Evolutionary conservation across 92 coral and sea anemone species (phyloP), one percentile per base, ranked within the genome.

Genomic region (Heliopora coerulea): DNA sequence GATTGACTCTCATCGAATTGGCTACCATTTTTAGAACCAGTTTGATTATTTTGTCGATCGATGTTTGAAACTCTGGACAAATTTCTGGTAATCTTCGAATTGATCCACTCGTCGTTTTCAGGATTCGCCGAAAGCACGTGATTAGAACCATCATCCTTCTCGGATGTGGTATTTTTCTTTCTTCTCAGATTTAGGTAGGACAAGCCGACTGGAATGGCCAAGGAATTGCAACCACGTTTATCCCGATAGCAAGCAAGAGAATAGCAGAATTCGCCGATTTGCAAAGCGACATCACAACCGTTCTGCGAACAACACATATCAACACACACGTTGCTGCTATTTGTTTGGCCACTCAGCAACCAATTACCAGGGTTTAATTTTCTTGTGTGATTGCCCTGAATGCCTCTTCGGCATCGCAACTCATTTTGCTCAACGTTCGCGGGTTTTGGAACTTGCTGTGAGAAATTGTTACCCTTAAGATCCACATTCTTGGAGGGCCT

Each of bases 231-330:
- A 1, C 86, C 82, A 6, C 82, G 78, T 12, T 39, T 40, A 34
- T 82, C 81, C 39, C 50, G 79, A 76, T 83, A 86, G 25, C 98
- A 93, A 18, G 83, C 81, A 29, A 93, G 88, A 14, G 95, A 91
- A 27, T 82, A 87, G 59, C 98, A 93, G 32, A 84, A 83, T 62
- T 82, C 80, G 60, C 89, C 91, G 63, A 85, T 86, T 87, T 85
- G 80, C 60, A 89, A 89, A 20, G 91, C 95, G 62, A 79, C 86
- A 60, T 89, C 91, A 35, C 98, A 93, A 30, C 86, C 82, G 28
- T 60, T 49, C 62, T 84, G 79, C 25, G 69, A 67, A 75, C 98
- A 93, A 72, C 98, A 93, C 59, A 83, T 78, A 27, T 61, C 67
- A 40, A 82, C 89, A 59, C 98, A 93, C 13, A 56, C 61, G 1